Conservation (phyloP, 2,113 vertebrate genomes). For the Calypte anna region DNA sequence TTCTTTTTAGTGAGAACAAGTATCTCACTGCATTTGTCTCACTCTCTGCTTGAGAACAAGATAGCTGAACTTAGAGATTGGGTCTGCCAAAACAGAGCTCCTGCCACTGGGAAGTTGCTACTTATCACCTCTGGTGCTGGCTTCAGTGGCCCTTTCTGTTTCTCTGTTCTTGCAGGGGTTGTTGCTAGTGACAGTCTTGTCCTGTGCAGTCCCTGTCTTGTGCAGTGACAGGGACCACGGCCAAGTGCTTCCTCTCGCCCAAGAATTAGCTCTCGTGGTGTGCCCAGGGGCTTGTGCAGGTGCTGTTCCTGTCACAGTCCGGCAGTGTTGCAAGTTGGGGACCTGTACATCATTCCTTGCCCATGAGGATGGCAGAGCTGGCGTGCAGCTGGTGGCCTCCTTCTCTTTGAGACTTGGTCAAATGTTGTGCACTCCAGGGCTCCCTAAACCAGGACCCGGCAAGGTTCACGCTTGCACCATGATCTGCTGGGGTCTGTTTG, state of each 20-base stretch:
- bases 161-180: not conserved
- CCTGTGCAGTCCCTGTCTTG: too few species aligned
- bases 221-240: rapidly evolving
- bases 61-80: not conserved
- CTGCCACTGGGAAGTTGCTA: not conserved
- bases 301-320: not conserved
- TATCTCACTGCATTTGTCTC: not conserved
- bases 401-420: not conserved
- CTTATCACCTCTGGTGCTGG: not conserved
- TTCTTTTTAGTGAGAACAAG: not conserved
- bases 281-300: not conserved
- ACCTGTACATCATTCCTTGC: not conserved
- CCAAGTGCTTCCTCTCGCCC: not conserved
- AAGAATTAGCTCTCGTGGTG: rapidly evolving
- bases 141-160: not conserved
- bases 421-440: not conserved
- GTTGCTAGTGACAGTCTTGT: not conserved
- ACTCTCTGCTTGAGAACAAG: not conserved
- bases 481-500: not conserved
- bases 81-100: not conserved
- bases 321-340: rapidly evolving
- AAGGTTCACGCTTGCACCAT: rapidly evolving
- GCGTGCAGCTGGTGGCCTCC: not conserved
- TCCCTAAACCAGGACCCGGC: not conserved
- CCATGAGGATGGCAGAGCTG: not conserved